Conservation (phyloP, 2,797 vertebrate genomes). For the Sebastes kiyomatsui region DNA sequence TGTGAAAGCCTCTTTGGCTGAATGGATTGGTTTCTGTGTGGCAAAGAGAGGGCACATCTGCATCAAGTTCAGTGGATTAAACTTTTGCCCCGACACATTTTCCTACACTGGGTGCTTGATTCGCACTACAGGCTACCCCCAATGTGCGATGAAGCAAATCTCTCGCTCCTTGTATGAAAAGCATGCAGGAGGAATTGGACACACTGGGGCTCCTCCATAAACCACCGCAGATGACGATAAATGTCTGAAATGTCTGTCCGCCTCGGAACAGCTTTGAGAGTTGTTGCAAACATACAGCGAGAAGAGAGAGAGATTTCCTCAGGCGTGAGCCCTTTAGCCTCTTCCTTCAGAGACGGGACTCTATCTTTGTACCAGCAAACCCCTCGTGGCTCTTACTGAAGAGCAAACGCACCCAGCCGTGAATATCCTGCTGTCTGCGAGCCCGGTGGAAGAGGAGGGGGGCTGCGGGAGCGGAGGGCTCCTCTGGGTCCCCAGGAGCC, state of each 20-base stretch:
- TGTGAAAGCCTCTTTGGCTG: not conserved
- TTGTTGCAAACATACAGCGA: slow-evolving; percentile 1
- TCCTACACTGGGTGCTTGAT: not conserved
- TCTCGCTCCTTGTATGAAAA: not conserved
- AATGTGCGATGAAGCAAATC: not conserved
- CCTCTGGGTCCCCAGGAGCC: slow-evolving; percentile 24
- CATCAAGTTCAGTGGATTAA: slow-evolving; percentile 5
- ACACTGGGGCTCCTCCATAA: not conserved
- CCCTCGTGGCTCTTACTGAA: slow-evolving; percentile 35
- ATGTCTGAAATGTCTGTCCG: not conserved
- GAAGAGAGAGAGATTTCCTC: slow-evolving; percentile 6
- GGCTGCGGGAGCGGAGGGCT: not conserved
- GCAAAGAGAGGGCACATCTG: not conserved
- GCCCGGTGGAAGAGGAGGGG: slow-evolving; percentile 1
- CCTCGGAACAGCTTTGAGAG: slow-evolving; percentile 12
- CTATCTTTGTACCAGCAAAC: slow-evolving; percentile 32
- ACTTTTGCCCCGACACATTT: not conserved
- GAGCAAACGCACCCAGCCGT: slow-evolving; percentile 42
- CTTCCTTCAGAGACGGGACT: slow-evolving; percentile 31
- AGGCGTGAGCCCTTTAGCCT: slow-evolving; percentile 35
- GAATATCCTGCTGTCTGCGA: slow-evolving; percentile 33
- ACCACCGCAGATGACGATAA: not conserved
- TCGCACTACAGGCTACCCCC: not conserved
- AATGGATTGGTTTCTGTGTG: slow-evolving; percentile 1
- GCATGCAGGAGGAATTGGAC: slow-evolving; percentile 3